Evolutionary conservation across 2,113 vertebrate species (phyloP), one percentile per base, ranked within the genome.

Genomic region (Falco punctatus): DNA sequence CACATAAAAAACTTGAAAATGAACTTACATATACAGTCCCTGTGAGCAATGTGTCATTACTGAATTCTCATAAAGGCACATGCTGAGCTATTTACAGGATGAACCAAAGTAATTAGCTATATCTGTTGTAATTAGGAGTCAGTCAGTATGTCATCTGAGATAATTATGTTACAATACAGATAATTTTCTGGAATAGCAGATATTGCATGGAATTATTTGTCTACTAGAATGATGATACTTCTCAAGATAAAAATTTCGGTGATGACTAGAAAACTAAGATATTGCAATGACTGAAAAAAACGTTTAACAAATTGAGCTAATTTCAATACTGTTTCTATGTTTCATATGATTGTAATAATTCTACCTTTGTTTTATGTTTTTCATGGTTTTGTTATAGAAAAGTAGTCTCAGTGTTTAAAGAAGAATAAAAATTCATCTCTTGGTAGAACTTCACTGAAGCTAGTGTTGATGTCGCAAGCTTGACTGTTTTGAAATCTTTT

Each of bases 101-200:
- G 86, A 96, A 92, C 65, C n/a, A 33, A 75, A 85, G 61, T 84
- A 89, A 96, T 96, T 94, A 96, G 66, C 58, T 89, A 33, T 94
- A 87, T 95, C 91, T 94, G n/a, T 81, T 94, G 81, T 94, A 94
- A 92, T 95, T 96, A 94, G 89, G 22, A 95, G 70, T 92, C 89
- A 93, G 88, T 83, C 88, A 95, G 52, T 82, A 85, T 94, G 86
- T 94, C 88, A 94, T 81, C 92, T 81, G 82, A 83, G 72, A 81
- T 94, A 89, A 94, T 93, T 94, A 82, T 73, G 15, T 93, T 94
- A 46, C 84, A 93, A 79, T 92, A 91, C 33, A 94, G 78, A 89
- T 69, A 59, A 67, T 94, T 85, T 87, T 96, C 69, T 52, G 81
- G 84, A 84, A 89, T 38, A 92, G n/a, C 30, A 87, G 78, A 81